Evolutionary conservation across 2,888 invertebrate species (phyloP), one percentile per base, ranked within the genome.

Genomic region (Apomyelois bistriatella): DNA sequence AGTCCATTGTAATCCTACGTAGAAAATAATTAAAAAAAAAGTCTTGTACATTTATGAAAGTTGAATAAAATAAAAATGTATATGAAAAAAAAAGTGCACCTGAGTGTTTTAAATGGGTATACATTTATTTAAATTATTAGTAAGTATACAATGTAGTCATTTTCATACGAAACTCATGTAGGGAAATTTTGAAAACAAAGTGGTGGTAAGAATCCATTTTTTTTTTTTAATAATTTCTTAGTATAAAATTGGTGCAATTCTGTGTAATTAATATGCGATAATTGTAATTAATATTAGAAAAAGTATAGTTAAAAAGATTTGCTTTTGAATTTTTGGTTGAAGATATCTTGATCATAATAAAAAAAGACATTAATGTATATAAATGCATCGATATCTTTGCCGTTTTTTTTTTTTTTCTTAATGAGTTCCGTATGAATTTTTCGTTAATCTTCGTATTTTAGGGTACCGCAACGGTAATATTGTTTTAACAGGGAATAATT

Each of bases 81-180:
- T 55, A 56, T 56, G 56, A 43, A 54, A 56, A 59, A 59, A 55
- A 61, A 57, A 52, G 35, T 58, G 58, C 58, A 58, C 57, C 3
- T 35, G 49, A 22, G 56, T 55, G 48, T 41, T 54, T 55, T 49
- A 48, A 52, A 56, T 57, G 59, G 59, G 55, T 59, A 59, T 55
- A 58, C 42, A 32, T 53, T 53, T 53, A 51, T 37, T 53, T 48
- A 48, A 53, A 53, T 49, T 37, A 38, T 35, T 46, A 46, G 32
- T 46, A 9, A 40, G 40, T 40, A 16, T 32, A 10, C 9, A 9
- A 40, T 40, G 46, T 32, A 46, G 32, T 46, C 16, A 15, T 1
- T 46, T 46, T 46, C 46, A 32, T 46, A 46, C 46, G 46, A 16
- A 13, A 46, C 46, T 46, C 46, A 46, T 46, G 9, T 46, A 46